Evolutionary conservation across 2,113 vertebrate genomes (phyloP), one percentile per base, ranked within the genome.

Genomic region (Anarhynchus alexandrinus): DNA sequence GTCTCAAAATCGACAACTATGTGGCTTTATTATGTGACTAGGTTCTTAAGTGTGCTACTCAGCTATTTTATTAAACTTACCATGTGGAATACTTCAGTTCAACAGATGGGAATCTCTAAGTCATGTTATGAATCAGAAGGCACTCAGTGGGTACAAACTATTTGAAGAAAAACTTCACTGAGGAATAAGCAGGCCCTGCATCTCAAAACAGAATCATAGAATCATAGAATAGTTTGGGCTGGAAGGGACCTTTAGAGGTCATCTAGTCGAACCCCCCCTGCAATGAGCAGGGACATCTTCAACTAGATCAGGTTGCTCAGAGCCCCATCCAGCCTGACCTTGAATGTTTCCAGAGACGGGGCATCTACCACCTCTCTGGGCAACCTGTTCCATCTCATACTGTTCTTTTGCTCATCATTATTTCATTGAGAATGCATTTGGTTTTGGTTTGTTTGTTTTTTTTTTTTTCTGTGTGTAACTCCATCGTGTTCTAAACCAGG

Each of bases 51-150:
- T 85, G 49, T 79, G 34, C 40, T 79, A 91, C 54, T 89, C 36
- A 82, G 81, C 73, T 94, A 45, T 94, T 95, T 94, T 87, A 91
- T 58, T 85, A 94, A 96, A 91, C 30, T 65, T 85, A 72, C 30
- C 70, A 66, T 58, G 69, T 66, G 69, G 70, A 95, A 94, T 73
- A 87, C 40, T 94, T 84, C 64, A 88, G 0, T 74, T 94, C 88
- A 96, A 67, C 82, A 96, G 94, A 95, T 92, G 89, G 94, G 36
- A 55, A 84, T 78, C 54, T 91, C 78, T 85, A 91, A 92, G 43
- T 80, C 62, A 70, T 67, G 38, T 74, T 82, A 76, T 61, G 65
- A 95, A 77, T 92, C 86, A 94, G 72, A 86, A 95, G 47, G 22
- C 57, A 90, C 17, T 91, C 78, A 82, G 34, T 76, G 73, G 13